Evolutionary conservation across 2,888 invertebrate species (phyloP).

Genomic region (Beris chalybata): DNA sequence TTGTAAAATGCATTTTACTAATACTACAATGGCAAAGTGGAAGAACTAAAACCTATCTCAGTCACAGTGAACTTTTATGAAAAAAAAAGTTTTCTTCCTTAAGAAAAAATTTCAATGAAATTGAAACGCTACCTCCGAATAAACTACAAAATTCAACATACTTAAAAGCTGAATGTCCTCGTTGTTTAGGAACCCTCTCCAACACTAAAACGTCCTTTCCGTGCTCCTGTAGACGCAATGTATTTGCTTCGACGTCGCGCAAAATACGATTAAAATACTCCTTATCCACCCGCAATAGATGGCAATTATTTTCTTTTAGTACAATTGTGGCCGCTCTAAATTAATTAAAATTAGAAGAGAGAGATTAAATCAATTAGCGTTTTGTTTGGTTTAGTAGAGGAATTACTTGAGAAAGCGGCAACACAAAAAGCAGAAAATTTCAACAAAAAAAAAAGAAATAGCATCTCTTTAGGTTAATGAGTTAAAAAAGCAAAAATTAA

Average conservation of each 20-base stretch:
- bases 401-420: too few species aligned
- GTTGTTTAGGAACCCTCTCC: slow-evolving; percentile 68
- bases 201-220: slow-evolving; percentile 80
- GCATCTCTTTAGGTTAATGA: neutral
- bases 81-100: too few species aligned
- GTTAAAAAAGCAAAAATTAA: neutral
- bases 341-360: slow-evolving; percentile 29
- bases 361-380: slow-evolving; percentile 23
- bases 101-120: neutral
- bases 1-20: neutral
- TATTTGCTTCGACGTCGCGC: slow-evolving; percentile 85
- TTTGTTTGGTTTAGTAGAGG: neutral
- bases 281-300: slow-evolving; percentile 81
- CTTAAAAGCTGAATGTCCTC: slow-evolving; percentile 64
- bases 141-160: slow-evolving; percentile 52
- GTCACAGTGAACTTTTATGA: too few species aligned
- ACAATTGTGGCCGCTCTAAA: slow-evolving; percentile 79
- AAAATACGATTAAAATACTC: slow-evolving; percentile 82
- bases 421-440: too few species aligned
- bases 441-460: too few species aligned
- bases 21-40: too few species aligned
- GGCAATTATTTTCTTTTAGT: slow-evolving; percentile 78
- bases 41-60: too few species aligned
- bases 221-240: slow-evolving; percentile 79
- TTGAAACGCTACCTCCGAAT: neutral